Conservation (phyloP, 1,140 invertebrate genomes). For the Penaeus vannamei region DNA sequence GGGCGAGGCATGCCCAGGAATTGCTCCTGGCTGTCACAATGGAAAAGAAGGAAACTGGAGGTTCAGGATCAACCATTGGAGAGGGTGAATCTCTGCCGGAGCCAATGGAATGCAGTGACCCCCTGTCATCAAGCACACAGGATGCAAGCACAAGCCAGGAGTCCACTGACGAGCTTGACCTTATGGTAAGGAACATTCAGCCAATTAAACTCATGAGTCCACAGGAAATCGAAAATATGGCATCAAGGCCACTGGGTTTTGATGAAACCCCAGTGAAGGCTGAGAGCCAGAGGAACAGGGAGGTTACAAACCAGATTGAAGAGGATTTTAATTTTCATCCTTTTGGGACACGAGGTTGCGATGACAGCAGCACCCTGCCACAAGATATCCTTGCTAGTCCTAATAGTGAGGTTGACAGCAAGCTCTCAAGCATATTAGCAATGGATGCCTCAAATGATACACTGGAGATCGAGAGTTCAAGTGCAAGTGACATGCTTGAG, state of each 20-base stretch:
- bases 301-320: constrained; percentile 28
- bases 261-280: constrained; percentile 58
- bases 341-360: constrained; percentile 36
- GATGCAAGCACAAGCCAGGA: constrained; percentile 3
- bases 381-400: constrained; percentile 51
- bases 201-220: constrained; percentile 63
- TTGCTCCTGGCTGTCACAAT: constrained; percentile 47
- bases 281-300: constrained; percentile 24
- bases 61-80: background rate
- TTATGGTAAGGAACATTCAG: constrained; percentile 62
- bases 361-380: constrained; percentile 43
- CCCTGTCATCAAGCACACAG: constrained; percentile 15
- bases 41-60: constrained; percentile 50
- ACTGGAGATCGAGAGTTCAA: constrained; percentile 51
- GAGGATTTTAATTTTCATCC: constrained; percentile 55
- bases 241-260: constrained; percentile 59
- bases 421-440: constrained; percentile 60
- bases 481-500: constrained; percentile 43
- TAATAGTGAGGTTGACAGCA: constrained; percentile 62
- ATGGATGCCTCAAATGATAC: constrained; percentile 66
- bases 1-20: constrained; percentile 53
- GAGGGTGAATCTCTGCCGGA: background rate
- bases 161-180: constrained; percentile 54
- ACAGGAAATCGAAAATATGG: constrained; percentile 63
- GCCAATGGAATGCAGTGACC: constrained; percentile 26